Percentiles rank a stretch among this genome's conserved stretches.
These are phyloP conservation scores for Bagarius yarrelli DNA, from an alignment of 2,113 vertebrate genomes.

Conservation along the genomic window DNA sequence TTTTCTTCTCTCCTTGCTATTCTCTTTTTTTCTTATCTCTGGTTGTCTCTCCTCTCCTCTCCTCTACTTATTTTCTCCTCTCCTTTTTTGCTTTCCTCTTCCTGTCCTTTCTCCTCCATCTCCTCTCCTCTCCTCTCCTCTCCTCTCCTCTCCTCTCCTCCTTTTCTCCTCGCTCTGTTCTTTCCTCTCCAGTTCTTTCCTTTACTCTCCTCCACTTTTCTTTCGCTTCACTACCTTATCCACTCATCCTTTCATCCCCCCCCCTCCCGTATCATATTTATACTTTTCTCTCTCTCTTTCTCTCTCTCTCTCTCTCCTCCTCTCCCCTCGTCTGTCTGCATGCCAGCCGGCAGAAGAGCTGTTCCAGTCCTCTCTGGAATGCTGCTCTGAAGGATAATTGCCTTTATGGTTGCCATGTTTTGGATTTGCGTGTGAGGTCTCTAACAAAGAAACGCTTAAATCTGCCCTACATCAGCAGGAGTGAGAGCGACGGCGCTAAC, in stretches of 20 bases:
- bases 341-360: slow-evolving; percentile 13
- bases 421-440: slow-evolving; percentile 50
- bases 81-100: background rate
- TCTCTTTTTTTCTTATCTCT: too few relatives aligned
- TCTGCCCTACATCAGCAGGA: slow-evolving; percentile 54
- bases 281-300: background rate
- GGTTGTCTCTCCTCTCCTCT: background rate
- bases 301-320: background rate
- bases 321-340: background rate
- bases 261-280: background rate
- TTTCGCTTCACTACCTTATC: background rate
- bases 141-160: background rate
- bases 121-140: slow-evolving; percentile 5
- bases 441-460: slow-evolving; percentile 43
- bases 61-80: background rate
- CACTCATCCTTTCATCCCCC: background rate
- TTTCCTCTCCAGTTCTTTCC: too few relatives aligned
- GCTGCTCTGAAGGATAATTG: slow-evolving; percentile 48
- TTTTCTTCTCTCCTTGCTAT: too few relatives aligned
- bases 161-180: too few relatives aligned
- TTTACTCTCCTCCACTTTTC: too few relatives aligned
- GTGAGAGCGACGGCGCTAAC: slow-evolving; percentile 44
- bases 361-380: slow-evolving; percentile 27
- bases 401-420: slow-evolving; percentile 48
- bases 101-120: too few relatives aligned